A percentile compares a stretch with the other conserved stretches of the same genome.
These are phyloP conservation scores for Athetis lepigone DNA, from an alignment of 2,888 invertebrate species.

Conservation along the genomic window DNA sequence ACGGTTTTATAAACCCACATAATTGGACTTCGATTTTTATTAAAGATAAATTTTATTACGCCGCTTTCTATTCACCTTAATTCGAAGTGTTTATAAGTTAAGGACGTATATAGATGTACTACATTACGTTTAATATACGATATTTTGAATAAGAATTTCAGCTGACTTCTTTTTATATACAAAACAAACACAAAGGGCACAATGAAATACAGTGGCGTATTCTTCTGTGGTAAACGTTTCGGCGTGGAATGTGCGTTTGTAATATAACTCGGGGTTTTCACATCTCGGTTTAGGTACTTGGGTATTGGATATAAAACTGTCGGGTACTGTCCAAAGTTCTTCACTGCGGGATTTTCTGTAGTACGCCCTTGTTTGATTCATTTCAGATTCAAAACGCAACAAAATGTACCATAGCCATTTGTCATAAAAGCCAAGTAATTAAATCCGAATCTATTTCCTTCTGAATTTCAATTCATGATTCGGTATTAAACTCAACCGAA, in stretches of 20 bases:
- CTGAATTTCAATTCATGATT: slow-evolving; percentile 41
- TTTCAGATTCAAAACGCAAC: slow-evolving; percentile 1
- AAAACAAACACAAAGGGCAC: slow-evolving; percentile 38
- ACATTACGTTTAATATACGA: slow-evolving; percentile 16
- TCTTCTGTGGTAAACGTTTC: slow-evolving; percentile 21
- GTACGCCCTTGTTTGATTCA: background rate
- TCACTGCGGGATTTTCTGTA: slow-evolving; percentile 7
- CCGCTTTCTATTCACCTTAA: slow-evolving; percentile 27
- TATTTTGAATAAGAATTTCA: slow-evolving; percentile 27
- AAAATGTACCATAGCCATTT: slow-evolving; percentile 18
- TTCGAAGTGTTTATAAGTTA: slow-evolving; percentile 39
- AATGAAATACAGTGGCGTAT: slow-evolving; percentile 25
- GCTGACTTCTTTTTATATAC: slow-evolving; percentile 20
- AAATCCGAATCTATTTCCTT: slow-evolving; percentile 38
- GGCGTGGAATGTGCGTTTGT: slow-evolving; percentile 21
- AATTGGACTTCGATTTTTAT: slow-evolving; percentile 57
- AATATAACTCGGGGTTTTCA: slow-evolving; percentile 40
- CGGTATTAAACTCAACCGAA: slow-evolving; percentile 33
- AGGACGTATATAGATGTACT: slow-evolving; percentile 18
- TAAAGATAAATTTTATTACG: slow-evolving; percentile 38
- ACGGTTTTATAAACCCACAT: slow-evolving; percentile 51
- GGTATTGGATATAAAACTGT: slow-evolving; percentile 39
- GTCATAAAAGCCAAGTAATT: slow-evolving; percentile 30
- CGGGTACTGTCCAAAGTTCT: slow-evolving; percentile 19
- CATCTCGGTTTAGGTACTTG: slow-evolving; percentile 34